These are phyloP conservation scores for Polydrusus cervinus DNA, from an alignment of 2,888 invertebrate species.

Conservation along the genomic window DNA sequence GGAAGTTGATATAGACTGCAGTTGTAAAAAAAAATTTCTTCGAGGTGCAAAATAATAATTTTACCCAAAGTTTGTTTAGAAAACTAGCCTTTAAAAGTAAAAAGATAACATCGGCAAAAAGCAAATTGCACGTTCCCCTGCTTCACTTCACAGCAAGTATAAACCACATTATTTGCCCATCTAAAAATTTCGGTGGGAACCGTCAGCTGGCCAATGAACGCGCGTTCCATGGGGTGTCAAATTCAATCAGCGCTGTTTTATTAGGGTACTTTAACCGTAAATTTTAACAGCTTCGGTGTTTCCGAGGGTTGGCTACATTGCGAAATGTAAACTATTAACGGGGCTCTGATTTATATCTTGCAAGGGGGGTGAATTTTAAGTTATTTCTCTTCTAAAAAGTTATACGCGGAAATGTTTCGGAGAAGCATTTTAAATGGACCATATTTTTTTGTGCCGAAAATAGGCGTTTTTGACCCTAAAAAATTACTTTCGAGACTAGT, in stretches of 20 bases:
- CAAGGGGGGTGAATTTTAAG: slow-evolving; percentile 47
- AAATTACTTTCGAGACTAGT: no score
- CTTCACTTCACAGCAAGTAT: slow-evolving; percentile 16
- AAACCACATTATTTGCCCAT: slow-evolving; percentile 54
- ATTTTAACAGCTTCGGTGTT: slow-evolving; percentile 57
- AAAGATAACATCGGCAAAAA: slow-evolving; percentile 38
- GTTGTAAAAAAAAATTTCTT: no score
- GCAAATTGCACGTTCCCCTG: slow-evolving; percentile 20
- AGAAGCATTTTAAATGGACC: no score
- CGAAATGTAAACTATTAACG: slow-evolving; percentile 53
- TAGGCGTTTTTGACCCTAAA: no score
- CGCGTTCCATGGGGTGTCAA: slow-evolving; percentile 69
- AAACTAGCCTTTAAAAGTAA: background rate
- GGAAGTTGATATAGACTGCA: no score
- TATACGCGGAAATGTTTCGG: background rate
- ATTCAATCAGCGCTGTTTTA: slow-evolving; percentile 71
- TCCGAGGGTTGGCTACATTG: slow-evolving; percentile 50
- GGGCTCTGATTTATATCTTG: slow-evolving; percentile 20
- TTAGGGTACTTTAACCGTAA: slow-evolving; percentile 70
- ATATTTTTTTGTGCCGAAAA: no score
- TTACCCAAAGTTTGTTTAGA: no score
- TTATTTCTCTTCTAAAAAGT: background rate
- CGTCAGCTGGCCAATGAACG: slow-evolving; percentile 69
- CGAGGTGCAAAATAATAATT: background rate
- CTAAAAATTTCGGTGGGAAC: slow-evolving; percentile 62